Base-by-base conservation (phyloP, 2,888 invertebrate genomes). In the Mellilla xanthometata region DNA sequence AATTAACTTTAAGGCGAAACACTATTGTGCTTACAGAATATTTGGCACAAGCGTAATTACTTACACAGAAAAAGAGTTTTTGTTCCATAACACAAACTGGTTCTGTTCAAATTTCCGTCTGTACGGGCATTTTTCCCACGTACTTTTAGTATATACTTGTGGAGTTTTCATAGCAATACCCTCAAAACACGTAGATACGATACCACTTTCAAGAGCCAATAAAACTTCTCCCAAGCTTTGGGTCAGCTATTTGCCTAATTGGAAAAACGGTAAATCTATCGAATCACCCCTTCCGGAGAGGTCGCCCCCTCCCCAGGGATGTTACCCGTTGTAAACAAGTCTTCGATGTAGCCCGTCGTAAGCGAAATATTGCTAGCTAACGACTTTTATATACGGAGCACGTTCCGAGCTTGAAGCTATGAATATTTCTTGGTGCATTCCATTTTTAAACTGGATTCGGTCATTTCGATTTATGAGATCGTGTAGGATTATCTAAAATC, bases 221-320 rank as follows among this genome's bases (percentile, higher is more conserved):
- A 30, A 24, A 41, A 38, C 33, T 27, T 15, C 51, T 55, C 52
- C 43, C 47, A 59, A 66, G 47, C 51, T 55, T 49, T 58, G 58
- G 60, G 49, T 65, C 62, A 62, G 60, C 62, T 69, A 68, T 72
- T 70, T 67, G 58, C 66, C 70, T 76, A 76, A 75, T 76, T 77
- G 75, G 72, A 71, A 77, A 71, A 72, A 71, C 66, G 65, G 65
- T 66, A 67, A 72, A 66, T 61, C 68, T 66, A 65, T 55, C 54
- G 65, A 59, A 63, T 69, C 72, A 75, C 78, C 83, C 81, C 76
- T 75, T 76, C 61, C 63, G 52, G 65, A 69, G 76, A 50, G 77
- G 78, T 76, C 73, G 72, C 63, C 60, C 47, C 61, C 61, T 72
- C 72, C 76, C 77, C 23, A 19, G 77, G 70, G 76, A 66, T 40